Evolutionary conservation across 2,888 invertebrate species (phyloP).

Genomic region (Netelia fuscicornis): DNA sequence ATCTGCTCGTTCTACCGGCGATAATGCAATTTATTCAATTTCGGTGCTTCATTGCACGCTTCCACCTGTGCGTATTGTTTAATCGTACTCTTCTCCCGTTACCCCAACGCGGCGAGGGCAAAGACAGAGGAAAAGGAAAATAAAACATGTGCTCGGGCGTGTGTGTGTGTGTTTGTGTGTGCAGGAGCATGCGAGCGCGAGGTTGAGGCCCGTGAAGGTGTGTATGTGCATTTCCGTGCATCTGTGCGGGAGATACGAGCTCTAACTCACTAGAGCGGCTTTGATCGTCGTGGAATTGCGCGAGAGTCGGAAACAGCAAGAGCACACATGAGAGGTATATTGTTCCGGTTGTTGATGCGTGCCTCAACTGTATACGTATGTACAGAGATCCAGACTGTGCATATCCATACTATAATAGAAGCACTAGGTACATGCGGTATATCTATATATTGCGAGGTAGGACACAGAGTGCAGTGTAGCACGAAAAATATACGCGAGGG

Average conservation of each 20-base stretch:
- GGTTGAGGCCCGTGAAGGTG: background rate
- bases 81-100: constrained; percentile 63
- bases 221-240: background rate
- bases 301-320: constrained; percentile 34
- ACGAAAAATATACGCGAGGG: constrained; percentile 13
- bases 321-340: constrained; percentile 45
- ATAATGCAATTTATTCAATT: constrained; percentile 76
- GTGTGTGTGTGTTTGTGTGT: background rate
- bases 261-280: constrained; percentile 28
- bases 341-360: constrained; percentile 22
- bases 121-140: constrained; percentile 1
- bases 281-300: constrained; percentile 30
- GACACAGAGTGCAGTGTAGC: background rate
- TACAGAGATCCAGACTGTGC: background rate
- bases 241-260: background rate
- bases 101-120: background rate
- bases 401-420: background rate
- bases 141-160: background rate
- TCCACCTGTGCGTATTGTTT: constrained; percentile 72
- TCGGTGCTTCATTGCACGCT: constrained; percentile 75
- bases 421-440: background rate
- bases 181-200: background rate
- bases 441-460: background rate
- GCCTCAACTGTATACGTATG: background rate
- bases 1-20: constrained; percentile 58